These are phyloP conservation scores for Mormyrops attenuatus DNA, from an alignment of 2,797 vertebrate genomes.

Conservation along the genomic window DNA sequence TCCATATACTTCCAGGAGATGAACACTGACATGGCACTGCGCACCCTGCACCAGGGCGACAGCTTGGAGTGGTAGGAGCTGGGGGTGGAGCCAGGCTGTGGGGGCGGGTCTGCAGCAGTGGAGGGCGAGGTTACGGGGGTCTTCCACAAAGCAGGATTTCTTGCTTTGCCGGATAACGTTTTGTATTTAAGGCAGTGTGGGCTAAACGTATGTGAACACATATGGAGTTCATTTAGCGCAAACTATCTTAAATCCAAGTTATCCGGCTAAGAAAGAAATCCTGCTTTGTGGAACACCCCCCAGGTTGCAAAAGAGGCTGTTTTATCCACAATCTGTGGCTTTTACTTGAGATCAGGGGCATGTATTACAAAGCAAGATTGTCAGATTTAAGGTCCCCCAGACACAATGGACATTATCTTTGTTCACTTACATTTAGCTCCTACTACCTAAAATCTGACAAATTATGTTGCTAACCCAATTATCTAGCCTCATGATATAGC, in stretches of 20 bases:
- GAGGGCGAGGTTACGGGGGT: not conserved
- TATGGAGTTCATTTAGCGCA: not conserved
- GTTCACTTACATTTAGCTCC: not conserved
- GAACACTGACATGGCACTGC: slow-evolving; percentile 79
- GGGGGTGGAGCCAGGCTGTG: not conserved
- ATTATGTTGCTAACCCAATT: not conserved
- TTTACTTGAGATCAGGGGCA: not conserved
- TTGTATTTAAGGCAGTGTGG: not conserved
- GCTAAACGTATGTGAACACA: not conserved
- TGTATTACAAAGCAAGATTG: not conserved
- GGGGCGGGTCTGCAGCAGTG: not conserved
- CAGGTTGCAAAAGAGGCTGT: not conserved
- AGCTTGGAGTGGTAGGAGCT: slow-evolving; percentile 80
- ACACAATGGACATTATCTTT: not conserved
- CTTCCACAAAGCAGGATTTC: not conserved
- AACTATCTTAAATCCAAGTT: not conserved
- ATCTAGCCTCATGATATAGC: not conserved
- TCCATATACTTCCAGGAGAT: slow-evolving; percentile 82
- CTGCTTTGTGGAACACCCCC: not conserved
- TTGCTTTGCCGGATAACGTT: not conserved
- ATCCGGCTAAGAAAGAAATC: not conserved
- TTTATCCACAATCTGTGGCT: not conserved
- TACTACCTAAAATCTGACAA: not conserved
- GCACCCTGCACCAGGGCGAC: slow-evolving; percentile 85
- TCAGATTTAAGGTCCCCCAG: not conserved